Conservation (phyloP, 2,797 vertebrate genomes). For the Thripadectes ignobilis region DNA sequence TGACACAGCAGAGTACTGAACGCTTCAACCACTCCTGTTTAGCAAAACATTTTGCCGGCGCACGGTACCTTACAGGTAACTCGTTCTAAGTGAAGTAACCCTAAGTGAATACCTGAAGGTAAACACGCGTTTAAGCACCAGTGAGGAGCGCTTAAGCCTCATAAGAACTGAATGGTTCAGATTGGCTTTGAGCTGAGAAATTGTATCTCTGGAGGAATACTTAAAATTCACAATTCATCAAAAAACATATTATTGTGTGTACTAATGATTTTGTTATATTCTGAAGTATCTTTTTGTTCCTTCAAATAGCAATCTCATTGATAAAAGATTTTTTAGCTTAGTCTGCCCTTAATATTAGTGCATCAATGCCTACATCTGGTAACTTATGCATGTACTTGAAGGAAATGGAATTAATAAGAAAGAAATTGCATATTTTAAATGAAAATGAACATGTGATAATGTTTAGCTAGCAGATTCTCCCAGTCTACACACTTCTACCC, state of each 20-base stretch:
- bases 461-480: constrained; percentile 66
- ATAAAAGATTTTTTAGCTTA: not conserved
- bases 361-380: not conserved
- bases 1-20: not conserved
- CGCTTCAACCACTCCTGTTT: not conserved
- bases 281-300: not conserved
- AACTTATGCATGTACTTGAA: not conserved
- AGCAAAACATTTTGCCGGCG: not conserved
- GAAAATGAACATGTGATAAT: constrained; percentile 58
- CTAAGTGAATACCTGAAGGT: not conserved
- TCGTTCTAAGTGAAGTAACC: not conserved
- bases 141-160: not conserved
- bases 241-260: not conserved
- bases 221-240: not conserved
- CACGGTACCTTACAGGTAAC: not conserved
- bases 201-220: not conserved
- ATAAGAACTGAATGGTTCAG: not conserved
- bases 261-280: not conserved
- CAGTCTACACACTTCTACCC: constrained; percentile 49
- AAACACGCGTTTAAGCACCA: not conserved
- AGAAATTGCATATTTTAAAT: constrained; percentile 71
- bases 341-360: not conserved
- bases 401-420: constrained; percentile 30
- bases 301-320: not conserved
- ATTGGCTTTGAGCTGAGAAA: not conserved